phyloP scores from a whole-genome alignment of 1,140 invertebrate genomes.

The Drusus annulatus region DNA sequence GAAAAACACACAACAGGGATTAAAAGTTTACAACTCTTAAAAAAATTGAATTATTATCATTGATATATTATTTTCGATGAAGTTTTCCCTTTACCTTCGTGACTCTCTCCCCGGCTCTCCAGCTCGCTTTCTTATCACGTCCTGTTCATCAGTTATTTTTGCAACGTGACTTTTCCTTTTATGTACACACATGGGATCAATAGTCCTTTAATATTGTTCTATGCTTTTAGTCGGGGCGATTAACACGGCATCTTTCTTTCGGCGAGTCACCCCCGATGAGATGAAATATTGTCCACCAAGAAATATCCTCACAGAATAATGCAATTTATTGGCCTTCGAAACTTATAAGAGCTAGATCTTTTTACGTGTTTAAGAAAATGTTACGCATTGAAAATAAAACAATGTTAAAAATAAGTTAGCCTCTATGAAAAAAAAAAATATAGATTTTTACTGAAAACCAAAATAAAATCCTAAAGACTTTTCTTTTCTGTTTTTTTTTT shows the following conservation, averaged over 20 bases:
- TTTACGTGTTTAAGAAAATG: no score
- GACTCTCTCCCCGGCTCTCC: conserved; percentile 11
- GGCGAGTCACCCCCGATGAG: neutral
- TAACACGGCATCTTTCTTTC: conserved; percentile 18
- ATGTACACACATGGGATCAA: conserved; percentile 37
- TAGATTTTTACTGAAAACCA: no score
- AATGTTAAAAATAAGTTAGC: no score
- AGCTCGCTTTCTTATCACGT: conserved; percentile 41
- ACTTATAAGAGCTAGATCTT: no score
- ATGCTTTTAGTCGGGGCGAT: conserved; percentile 32
- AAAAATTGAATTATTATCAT: neutral
- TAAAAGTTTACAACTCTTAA: neutral
- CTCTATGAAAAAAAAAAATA: no score
- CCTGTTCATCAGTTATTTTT: conserved; percentile 41
- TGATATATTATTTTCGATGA: neutral
- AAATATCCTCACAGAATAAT: no score
- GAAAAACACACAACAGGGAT: no score
- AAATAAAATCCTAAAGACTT: no score
- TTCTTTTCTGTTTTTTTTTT: no score
- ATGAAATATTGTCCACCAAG: neutral
- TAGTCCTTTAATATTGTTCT: conserved; percentile 37
- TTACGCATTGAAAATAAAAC: no score
- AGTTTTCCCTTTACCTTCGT: neutral
- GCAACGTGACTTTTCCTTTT: conserved; percentile 43
- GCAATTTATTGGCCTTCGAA: no score